phyloP scores from a whole-genome alignment of 2,113 vertebrate genomes.

The Poecilia latipinna region DNA sequence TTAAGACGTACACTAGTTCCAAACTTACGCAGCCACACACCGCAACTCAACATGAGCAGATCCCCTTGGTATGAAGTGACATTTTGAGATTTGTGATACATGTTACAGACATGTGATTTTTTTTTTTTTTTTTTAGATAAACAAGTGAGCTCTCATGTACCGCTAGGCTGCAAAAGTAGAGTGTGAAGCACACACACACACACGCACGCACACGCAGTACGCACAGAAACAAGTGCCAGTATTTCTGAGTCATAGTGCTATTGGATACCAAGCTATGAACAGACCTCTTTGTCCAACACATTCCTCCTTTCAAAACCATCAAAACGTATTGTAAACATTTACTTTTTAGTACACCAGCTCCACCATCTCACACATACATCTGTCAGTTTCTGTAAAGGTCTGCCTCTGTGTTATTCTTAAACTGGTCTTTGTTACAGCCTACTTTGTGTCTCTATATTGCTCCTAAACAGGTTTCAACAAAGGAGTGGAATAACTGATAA shows the following conservation, averaged over 20 bases:
- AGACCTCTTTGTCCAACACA: slow-evolving; percentile 51
- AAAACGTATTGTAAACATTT: slow-evolving; percentile 75
- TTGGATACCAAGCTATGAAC: slow-evolving; percentile 55
- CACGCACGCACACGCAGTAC: slow-evolving; percentile 30
- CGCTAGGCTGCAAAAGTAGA: slow-evolving; percentile 38
- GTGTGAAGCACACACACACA: slow-evolving; percentile 38
- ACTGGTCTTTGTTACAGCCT: neutral
- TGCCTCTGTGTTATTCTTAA: slow-evolving; percentile 39
- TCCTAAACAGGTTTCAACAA: slow-evolving; percentile 19
- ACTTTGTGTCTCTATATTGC: slow-evolving; percentile 16
- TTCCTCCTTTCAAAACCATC: slow-evolving; percentile 67
- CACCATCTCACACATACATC: slow-evolving; percentile 30
- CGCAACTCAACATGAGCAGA: slow-evolving; percentile 41
- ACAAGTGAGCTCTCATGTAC: slow-evolving; percentile 63
- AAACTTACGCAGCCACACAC: slow-evolving; percentile 5
- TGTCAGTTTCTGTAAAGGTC: slow-evolving; percentile 19
- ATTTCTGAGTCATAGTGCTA: slow-evolving; percentile 66
- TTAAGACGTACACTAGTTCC: neutral
- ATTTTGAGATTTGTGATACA: neutral
- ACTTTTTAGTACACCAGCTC: slow-evolving; percentile 61
- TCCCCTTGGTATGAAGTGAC: slow-evolving; percentile 44
- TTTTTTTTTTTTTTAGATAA: slow-evolving; percentile 37
- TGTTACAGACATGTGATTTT: slow-evolving; percentile 26
- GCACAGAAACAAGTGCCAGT: slow-evolving; percentile 55
- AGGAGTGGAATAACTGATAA: slow-evolving; percentile 38